phyloP scores from a whole-genome alignment of 2,113 vertebrate genomes.

The Ranitomeya variabilis region DNA sequence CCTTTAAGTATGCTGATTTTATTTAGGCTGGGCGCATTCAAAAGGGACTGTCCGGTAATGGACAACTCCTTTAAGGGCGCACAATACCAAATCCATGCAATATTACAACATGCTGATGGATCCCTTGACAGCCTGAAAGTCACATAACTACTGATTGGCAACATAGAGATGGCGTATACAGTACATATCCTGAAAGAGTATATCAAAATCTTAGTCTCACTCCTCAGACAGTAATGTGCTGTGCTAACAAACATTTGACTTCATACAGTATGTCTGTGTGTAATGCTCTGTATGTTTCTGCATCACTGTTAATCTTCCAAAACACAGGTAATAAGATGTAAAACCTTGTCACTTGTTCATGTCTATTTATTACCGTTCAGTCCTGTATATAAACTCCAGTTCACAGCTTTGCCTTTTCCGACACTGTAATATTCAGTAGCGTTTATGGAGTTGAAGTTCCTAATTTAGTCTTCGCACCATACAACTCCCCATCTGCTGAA shows the following conservation, averaged over 20 bases:
- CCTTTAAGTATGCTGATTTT: no score
- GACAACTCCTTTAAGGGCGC: no score
- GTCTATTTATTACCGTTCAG: not conserved
- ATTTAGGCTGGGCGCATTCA: no score
- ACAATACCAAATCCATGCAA: no score
- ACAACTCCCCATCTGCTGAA: conserved; percentile 28
- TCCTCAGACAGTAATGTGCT: not conserved
- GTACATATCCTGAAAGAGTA: no score
- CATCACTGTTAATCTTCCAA: not conserved
- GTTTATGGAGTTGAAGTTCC: not conserved
- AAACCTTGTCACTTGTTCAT: not conserved
- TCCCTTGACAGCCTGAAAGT: no score
- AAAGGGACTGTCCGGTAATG: no score
- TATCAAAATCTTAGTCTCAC: no score
- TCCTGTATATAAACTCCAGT: not conserved
- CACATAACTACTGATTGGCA: no score
- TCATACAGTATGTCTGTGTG: no score
- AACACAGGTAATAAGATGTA: not conserved
- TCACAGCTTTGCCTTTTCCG: conserved; percentile 2
- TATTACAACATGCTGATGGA: no score
- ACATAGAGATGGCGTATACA: no score
- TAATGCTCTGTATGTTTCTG: not conserved
- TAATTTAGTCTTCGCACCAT: conserved; percentile 16
- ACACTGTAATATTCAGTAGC: conserved; percentile 15
- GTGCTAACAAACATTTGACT: not conserved